Base-by-base conservation (phyloP, 64 coral and sea anemone genomes). In the Montipora efflorescens region DNA sequence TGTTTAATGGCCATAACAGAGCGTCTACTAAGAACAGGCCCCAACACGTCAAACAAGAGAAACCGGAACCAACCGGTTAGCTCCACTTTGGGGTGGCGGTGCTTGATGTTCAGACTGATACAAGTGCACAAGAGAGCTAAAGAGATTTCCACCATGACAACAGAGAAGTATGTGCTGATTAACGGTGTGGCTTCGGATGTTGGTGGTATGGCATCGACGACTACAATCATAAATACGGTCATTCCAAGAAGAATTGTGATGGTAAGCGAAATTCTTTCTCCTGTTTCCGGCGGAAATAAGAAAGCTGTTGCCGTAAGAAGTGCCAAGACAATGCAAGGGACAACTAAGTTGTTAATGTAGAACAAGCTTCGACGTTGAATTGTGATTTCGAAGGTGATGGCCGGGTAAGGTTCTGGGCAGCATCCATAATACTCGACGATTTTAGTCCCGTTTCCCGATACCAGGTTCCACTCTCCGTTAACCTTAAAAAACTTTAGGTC, bases 151-250 rank as follows among this genome's bases (percentile, higher is more conserved):
- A 92, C 67, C 28, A 97, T 71, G 13, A 97, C 84, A 12, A 87
- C 92, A 55, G 93, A 78, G 69, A 94, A 97, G 73, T 94, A 97
- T 19, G 81, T 97, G 19, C 95, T 93, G 48, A 97, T 97, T 5
- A 97, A 49, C 16, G 95, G 93, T 7, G 89, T 94, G 12, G 74
- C 82, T 80, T 94, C 92, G 9, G 95, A 97, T 7, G 92, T 97
- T 0, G 95, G 80, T 3, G 95, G 95, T 19, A 97, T 94, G 2
- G 92, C 84, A 28, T 97, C 95, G 2, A 90, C 94, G 45, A 94
- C 94, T 12, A 97, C 59, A 2, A 97, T 89, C 95, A 97, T 97
- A 78, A 97, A 97, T 2, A 97, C 95, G 3, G 95, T 94, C 89
- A 97, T 91, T 2, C 95, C 95, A 5, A 96, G 59, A 2, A 96